phyloP scores from a whole-genome alignment of 2,888 invertebrate species.

The Coelopa pilipes region DNA sequence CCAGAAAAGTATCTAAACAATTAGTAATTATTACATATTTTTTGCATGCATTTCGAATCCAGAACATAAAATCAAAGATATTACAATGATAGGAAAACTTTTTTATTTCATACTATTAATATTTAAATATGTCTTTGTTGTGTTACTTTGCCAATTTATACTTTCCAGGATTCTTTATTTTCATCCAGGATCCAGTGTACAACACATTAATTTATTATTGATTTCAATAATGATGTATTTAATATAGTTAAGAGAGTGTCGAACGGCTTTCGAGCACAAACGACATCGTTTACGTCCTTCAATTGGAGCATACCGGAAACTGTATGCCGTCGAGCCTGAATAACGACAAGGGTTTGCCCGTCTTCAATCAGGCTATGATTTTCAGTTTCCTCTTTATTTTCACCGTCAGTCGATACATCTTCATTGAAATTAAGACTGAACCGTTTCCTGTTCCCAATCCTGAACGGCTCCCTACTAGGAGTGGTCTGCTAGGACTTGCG shows the following conservation, averaged over 20 bases:
- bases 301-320: slow-evolving; percentile 69
- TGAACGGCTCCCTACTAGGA: slow-evolving; percentile 62
- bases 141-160: too few species aligned
- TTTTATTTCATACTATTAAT: too few species aligned
- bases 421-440: slow-evolving; percentile 69
- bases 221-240: slow-evolving; percentile 85
- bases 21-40: too few species aligned
- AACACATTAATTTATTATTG: too few species aligned
- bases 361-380: slow-evolving; percentile 70
- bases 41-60: too few species aligned
- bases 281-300: slow-evolving; percentile 77
- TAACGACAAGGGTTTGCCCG: slow-evolving; percentile 61
- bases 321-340: slow-evolving; percentile 70
- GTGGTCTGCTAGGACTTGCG: slow-evolving; percentile 67
- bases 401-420: slow-evolving; percentile 68
- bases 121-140: too few species aligned
- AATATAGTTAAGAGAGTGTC: slow-evolving; percentile 83
- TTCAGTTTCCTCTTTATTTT: slow-evolving; percentile 70
- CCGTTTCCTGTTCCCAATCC: too few species aligned
- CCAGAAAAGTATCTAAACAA: too few species aligned
- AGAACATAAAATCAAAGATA: too few species aligned
- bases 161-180: too few species aligned
- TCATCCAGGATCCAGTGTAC: too few species aligned
- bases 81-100: too few species aligned
- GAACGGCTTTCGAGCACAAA: slow-evolving; percentile 82